Conservation (phyloP, 2,113 vertebrate species). For the Nicator chloris region DNA sequence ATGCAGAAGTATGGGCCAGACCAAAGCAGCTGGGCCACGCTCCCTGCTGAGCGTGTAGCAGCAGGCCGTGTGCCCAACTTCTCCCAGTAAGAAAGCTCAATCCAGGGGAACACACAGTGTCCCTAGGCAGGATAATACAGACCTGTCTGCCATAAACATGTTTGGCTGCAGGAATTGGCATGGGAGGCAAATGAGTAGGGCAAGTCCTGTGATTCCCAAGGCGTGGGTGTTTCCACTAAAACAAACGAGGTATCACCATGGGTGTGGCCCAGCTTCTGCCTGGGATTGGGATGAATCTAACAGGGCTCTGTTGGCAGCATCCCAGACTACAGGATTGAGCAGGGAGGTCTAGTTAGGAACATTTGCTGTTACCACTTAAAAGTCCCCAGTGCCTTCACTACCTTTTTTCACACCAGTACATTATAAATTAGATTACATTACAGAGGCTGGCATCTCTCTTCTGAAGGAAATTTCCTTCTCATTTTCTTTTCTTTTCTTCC, state of each 20-base stretch:
- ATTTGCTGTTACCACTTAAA: neutral
- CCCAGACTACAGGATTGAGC: neutral
- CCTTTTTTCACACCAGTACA: neutral
- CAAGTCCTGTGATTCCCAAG: neutral
- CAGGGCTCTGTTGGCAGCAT: neutral
- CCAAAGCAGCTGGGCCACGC: accelerated
- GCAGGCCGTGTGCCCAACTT: accelerated
- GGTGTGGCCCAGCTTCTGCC: neutral
- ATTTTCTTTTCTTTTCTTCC: neutral
- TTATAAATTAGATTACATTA: neutral
- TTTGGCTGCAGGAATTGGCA: neutral
- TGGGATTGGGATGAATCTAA: neutral
- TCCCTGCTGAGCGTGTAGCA: accelerated
- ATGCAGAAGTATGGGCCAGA: neutral
- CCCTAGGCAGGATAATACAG: neutral
- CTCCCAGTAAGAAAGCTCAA: accelerated
- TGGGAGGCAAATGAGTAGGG: neutral
- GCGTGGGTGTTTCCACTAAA: neutral
- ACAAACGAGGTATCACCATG: neutral
- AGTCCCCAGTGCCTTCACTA: neutral
- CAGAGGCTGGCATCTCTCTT: neutral
- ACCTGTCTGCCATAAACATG: neutral
- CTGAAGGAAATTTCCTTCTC: neutral
- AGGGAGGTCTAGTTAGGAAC: neutral
- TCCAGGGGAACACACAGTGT: neutral